These are phyloP conservation scores for Caenorhabditis elegans DNA, from an alignment of 1,140 invertebrate species.

Conservation along the genomic window DNA sequence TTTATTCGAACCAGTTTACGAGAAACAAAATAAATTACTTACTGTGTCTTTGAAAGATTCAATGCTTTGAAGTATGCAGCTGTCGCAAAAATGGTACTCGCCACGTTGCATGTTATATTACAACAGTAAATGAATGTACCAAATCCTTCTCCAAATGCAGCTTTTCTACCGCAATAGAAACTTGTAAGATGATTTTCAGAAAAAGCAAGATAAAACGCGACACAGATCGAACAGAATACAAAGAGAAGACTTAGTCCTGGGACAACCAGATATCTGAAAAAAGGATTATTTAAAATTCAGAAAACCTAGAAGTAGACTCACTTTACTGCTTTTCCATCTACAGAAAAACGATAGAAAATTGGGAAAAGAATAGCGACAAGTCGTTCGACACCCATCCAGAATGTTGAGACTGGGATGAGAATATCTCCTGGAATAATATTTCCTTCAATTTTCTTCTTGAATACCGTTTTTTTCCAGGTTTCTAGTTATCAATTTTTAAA, in stretches of 20 bases:
- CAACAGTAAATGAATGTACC: conserved; percentile 36
- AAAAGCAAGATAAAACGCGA: not conserved
- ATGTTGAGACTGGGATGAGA: conserved; percentile 38
- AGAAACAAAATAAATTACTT: not conserved
- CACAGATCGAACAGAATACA: not conserved
- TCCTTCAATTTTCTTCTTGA: no score
- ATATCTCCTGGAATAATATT: conserved; percentile 27
- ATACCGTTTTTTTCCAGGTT: no score
- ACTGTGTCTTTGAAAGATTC: conserved; percentile 14
- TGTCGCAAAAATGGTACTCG: conserved; percentile 9
- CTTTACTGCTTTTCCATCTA: conserved; percentile 33
- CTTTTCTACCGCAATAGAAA: conserved; percentile 42
- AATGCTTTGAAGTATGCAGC: conserved; percentile 31
- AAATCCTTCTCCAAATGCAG: conserved; percentile 34
- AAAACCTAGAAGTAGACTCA: not conserved
- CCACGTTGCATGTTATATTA: conserved; percentile 34
- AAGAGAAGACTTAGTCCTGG: conserved; percentile 16
- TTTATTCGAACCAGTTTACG: not conserved
- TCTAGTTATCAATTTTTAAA: no score
- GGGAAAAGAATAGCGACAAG: conserved; percentile 32
- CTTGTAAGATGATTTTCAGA: not conserved
- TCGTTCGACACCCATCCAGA: conserved; percentile 42
- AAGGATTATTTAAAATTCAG: not conserved
- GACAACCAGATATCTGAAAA: conserved; percentile 5
- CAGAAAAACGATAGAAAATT: conserved; percentile 33